Base-by-base conservation (phyloP, 2,113 vertebrate species). In the Noctilio leporinus region DNA sequence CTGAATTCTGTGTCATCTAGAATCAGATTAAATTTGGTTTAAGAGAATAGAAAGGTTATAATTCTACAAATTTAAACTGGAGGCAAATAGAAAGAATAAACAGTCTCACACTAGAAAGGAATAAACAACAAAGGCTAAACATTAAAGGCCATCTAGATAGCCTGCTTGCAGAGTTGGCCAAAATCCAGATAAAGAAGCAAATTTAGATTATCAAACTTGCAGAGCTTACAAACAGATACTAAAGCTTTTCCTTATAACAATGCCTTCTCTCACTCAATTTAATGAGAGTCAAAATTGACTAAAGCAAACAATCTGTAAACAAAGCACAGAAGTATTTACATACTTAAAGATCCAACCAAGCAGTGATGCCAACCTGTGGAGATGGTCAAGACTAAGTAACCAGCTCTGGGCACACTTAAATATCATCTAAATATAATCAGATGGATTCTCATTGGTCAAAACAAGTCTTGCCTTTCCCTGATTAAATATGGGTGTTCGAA, bases 381-480 rank as follows among this genome's bases (percentile, higher is more conserved):
- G 45, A 72, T 26, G 30, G 17, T 92, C 65, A 94, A 94, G 86
- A 83, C 86, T 96, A 97, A 97, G 78, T 43, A 95, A 59, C 78
- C 64, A 53, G 70, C 47, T 95, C 77, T 85, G 92, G 83, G 95
- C 96, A 96, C 82, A 82, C 59, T 76, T 85, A 96, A 78, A 96
- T 80, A 28, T 65, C 49, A 94, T 78, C 72, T 70, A 97, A 97
- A 97, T 94, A 94, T 53, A 64, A 80, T 81, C 57, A 69, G 96
- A 88, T 51, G 45, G 67, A 59, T 33, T 33, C 35, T 89, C 59
- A 57, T 62, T 81, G 47, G 20, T 93, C 89, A 90, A 96, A 97
- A 96, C 72, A 96, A 93, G 75, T 86, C 77, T 96, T 91, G n/a
- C 57, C 95, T 98, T 97, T 96, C 95, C 86, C 94, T 59, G 45